Percentiles rank a stretch among this genome's conserved stretches.
Conservation (phyloP, 2,113 vertebrate species). For the Toxotes chatareus region DNA sequence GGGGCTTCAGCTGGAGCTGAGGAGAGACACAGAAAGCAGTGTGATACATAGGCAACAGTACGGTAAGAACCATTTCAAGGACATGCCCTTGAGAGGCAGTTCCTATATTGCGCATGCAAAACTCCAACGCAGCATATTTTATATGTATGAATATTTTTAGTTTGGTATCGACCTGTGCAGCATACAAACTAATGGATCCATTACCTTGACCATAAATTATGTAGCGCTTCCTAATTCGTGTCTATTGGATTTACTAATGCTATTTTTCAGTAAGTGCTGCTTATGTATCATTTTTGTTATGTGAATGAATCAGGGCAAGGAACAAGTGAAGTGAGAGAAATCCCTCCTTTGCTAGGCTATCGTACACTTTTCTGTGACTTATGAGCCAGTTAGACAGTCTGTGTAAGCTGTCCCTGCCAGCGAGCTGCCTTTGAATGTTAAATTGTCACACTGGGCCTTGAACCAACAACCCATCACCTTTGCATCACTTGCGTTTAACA, state of each 20-base stretch:
- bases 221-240: not conserved
- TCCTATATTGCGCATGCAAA: not conserved
- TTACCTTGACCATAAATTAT: conserved; percentile 16
- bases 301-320: conserved; percentile 23
- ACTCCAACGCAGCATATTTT: not conserved
- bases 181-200: conserved; percentile 18
- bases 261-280: conserved; percentile 11
- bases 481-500: not conserved
- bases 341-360: conserved; percentile 12
- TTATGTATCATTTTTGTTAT: conserved; percentile 6
- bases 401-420: conserved; percentile 39
- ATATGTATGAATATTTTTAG: conserved; percentile 13
- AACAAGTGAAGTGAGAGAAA: conserved; percentile 26
- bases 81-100: not conserved
- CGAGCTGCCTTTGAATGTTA: conserved; percentile 74
- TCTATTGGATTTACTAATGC: conserved; percentile 2
- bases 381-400: conserved; percentile 60
- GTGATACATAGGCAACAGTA: not conserved
- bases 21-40: conserved; percentile 46
- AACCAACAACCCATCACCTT: conserved; percentile 66
- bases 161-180: not conserved
- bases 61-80: not conserved
- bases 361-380: conserved; percentile 67
- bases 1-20: conserved; percentile 91
- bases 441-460: conserved; percentile 79